These are phyloP conservation scores for Portunus trituberculatus DNA, from an alignment of 1,140 invertebrate species.

Conservation along the genomic window DNA sequence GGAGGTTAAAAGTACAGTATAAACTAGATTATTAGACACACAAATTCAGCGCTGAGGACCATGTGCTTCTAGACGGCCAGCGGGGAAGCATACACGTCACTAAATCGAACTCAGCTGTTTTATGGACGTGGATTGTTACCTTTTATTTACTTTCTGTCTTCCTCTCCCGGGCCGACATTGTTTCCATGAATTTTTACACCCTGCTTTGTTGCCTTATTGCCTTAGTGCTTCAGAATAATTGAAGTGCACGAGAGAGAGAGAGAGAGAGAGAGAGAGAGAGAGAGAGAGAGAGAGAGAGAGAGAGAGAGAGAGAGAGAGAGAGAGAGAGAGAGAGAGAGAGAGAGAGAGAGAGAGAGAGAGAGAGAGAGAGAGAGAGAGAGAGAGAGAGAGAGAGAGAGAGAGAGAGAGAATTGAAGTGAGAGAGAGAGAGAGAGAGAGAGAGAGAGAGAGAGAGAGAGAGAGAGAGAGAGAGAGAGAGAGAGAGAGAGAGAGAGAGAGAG, in stretches of 20 bases:
- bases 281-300: constrained; percentile 9
- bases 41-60: too few relatives aligned
- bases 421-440: background rate
- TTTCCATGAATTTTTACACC: background rate
- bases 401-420: background rate
- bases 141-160: background rate
- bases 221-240: background rate
- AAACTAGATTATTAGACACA: too few relatives aligned
- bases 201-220: background rate
- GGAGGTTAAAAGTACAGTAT: background rate
- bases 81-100: background rate
- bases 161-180: background rate
- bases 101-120: too few relatives aligned
- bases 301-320: constrained; percentile 11
- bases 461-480: background rate
- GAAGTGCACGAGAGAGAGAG: background rate
- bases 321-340: background rate
- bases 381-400: background rate
- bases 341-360: background rate
- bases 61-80: background rate
- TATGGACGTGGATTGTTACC: too few relatives aligned
- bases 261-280: constrained; percentile 11
- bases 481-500: background rate
- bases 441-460: background rate
- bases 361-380: background rate